Conservation (phyloP, 2,797 vertebrate species). For the Cygnus olor region DNA sequence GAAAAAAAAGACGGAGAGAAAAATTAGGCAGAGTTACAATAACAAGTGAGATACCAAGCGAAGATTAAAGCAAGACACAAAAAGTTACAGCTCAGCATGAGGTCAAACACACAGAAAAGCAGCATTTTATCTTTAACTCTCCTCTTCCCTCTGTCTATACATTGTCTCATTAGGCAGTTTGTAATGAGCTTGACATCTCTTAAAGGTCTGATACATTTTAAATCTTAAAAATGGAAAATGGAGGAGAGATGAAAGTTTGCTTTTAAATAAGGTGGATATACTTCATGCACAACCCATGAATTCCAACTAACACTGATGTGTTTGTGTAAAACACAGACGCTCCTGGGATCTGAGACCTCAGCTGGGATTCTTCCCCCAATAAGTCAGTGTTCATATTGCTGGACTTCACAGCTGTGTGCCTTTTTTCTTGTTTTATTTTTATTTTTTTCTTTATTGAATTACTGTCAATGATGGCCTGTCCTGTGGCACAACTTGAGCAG, state of each 20-base stretch:
- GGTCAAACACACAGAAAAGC: neutral
- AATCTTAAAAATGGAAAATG: neutral
- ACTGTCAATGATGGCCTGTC: neutral
- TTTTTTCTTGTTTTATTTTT: neutral
- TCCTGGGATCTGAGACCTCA: neutral
- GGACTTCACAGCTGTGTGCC: neutral
- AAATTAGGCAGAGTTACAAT: constrained; percentile 50
- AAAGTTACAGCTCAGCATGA: neutral
- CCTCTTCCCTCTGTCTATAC: neutral
- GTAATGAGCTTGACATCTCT: neutral
- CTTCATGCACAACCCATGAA: neutral
- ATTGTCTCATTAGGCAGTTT: neutral
- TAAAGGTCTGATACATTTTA: neutral
- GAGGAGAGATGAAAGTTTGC: neutral
- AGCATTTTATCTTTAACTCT: neutral
- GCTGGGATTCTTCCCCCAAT: neutral
- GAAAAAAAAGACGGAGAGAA: neutral
- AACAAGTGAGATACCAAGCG: constrained; percentile 34
- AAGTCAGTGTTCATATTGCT: neutral
- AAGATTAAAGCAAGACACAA: constrained; percentile 38
- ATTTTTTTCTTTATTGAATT: neutral
- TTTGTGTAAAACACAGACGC: neutral
- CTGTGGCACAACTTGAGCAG: neutral
- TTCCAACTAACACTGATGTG: neutral
- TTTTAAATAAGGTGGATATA: neutral